Percentiles rank a stretch among this genome's conserved stretches.
Conservation (phyloP, 2,797 vertebrate genomes). For the Trachurus trachurus region DNA sequence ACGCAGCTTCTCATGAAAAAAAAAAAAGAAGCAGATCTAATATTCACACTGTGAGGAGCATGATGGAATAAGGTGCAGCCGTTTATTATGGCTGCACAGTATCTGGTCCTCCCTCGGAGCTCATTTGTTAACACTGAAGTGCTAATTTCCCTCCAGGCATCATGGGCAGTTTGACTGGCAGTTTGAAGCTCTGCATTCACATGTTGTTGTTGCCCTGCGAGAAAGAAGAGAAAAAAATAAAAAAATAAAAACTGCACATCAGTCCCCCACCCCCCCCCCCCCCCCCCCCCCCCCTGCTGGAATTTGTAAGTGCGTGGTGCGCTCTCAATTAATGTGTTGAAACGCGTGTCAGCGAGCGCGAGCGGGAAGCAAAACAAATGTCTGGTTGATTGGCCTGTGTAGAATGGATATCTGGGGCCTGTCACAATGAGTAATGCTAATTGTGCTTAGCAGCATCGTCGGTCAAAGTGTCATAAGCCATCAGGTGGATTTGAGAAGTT, state of each 20-base stretch:
- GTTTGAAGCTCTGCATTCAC: conserved; percentile 51
- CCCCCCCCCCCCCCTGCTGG: conserved; percentile 42
- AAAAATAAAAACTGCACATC: conserved; percentile 40
- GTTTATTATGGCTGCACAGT: conserved; percentile 36
- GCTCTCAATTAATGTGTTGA: conserved; percentile 71
- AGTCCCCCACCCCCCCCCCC: conserved; percentile 24
- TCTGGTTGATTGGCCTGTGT: conserved; percentile 32
- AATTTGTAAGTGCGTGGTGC: conserved; percentile 58
- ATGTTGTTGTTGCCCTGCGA: conserved; percentile 31
- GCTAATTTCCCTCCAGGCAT: conserved; percentile 67
- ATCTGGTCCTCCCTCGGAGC: conserved; percentile 42
- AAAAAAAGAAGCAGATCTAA: background rate
- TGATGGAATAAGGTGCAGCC: conserved; percentile 14
- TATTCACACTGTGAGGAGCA: conserved; percentile 18
- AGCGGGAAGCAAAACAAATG: conserved; percentile 75
- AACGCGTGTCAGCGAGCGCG: conserved; percentile 54
- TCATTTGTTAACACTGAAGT: conserved; percentile 74
- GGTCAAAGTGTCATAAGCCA: conserved; percentile 79
- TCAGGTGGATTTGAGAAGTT: conserved; percentile 69
- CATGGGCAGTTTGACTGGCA: conserved; percentile 72
- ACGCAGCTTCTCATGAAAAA: conserved; percentile 3
- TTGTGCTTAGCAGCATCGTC: conserved; percentile 72
- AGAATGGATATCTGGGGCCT: conserved; percentile 62
- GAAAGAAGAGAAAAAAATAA: background rate
- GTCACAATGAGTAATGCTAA: conserved; percentile 77